Evolutionary conservation across 2,888 invertebrate genomes (phyloP), one percentile per base, ranked within the genome.

Genomic region (Schizotus pectinicornis): DNA sequence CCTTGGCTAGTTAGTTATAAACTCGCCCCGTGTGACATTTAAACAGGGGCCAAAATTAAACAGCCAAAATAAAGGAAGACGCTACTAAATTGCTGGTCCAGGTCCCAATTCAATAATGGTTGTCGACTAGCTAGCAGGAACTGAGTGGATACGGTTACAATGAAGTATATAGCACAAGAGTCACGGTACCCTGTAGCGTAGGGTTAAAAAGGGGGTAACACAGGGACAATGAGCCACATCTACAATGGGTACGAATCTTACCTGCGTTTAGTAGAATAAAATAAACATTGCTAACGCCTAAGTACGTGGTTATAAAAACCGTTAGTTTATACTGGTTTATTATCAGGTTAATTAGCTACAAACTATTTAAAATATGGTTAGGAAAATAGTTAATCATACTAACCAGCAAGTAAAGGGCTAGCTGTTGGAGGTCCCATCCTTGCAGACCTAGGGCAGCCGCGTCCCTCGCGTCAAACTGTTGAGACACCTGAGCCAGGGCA

Each of bases 391-490:
- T 46, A 47, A 48, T 30, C 3, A 57, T 82, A 84, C 86, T 84
- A 80, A 89, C 89, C 86, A 89, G 81, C 64, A 86, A 77, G 78
- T 88, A 88, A 83, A 88, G 86, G 72, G 89, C 80, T 77, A 89
- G 82, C 78, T 88, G 88, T 77, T 88, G 88, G 71, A 88, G 82
- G 77, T 89, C 89, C 88, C 88, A 88, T 79, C 86, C 87, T 75
- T 87, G 88, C 79, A 88, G 82, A 74, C 86, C 86, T 80, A 82
- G 72, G 83, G 82, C 71, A 65, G 76, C 70, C 31, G 76, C 74
- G 62, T 79, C 80, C 60, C 79, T 70, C 56, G 74, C 76, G 65
- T 80, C 80, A 67, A 80, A 77, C 67, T 80, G 80, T 67, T 80
- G 80, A 12, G 79, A 78, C 64, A 79, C 80, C 69, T 80, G 79